These are phyloP conservation scores for Muntiacus reevesi DNA, from an alignment of 2,113 vertebrate species.

Conservation along the genomic window DNA sequence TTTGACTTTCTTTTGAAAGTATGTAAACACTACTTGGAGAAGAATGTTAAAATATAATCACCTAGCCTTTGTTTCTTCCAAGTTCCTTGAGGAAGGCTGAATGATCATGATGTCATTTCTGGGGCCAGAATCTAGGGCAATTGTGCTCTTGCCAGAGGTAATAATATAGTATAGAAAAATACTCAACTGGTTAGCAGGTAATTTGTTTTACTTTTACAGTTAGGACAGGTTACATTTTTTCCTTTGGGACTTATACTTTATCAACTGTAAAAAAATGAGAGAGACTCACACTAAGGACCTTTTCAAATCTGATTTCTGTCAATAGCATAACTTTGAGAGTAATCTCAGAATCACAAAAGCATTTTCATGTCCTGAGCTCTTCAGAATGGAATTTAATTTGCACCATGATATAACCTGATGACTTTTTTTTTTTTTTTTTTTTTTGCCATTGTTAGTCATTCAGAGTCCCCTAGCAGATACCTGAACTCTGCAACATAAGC, in stretches of 20 bases:
- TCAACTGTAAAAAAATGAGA: conserved; percentile 26
- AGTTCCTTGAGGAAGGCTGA: not conserved
- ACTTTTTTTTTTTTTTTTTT: not conserved
- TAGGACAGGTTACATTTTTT: not conserved
- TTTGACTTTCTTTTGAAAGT: not conserved
- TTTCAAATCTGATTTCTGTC: not conserved
- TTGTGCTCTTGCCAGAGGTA: not conserved
- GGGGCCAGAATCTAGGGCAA: not conserved
- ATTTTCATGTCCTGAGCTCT: not conserved
- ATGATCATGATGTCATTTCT: not conserved
- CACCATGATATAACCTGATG: not conserved
- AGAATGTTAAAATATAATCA: not conserved
- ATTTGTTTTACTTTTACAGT: not conserved
- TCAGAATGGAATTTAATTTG: conserved; percentile 10
- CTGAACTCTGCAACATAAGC: not conserved
- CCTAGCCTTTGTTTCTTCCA: not conserved
- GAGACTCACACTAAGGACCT: not conserved
- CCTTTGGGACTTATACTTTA: not conserved
- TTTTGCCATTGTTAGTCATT: not conserved
- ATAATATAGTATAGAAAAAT: not conserved
- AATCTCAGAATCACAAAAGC: conserved; percentile 26
- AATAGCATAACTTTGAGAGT: not conserved
- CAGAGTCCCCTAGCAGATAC: not conserved
- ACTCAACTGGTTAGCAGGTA: not conserved
- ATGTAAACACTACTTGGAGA: not conserved